These are phyloP conservation scores for Meloidogyne exigua DNA, from an alignment of 1,140 invertebrate genomes.

Conservation along the genomic window DNA sequence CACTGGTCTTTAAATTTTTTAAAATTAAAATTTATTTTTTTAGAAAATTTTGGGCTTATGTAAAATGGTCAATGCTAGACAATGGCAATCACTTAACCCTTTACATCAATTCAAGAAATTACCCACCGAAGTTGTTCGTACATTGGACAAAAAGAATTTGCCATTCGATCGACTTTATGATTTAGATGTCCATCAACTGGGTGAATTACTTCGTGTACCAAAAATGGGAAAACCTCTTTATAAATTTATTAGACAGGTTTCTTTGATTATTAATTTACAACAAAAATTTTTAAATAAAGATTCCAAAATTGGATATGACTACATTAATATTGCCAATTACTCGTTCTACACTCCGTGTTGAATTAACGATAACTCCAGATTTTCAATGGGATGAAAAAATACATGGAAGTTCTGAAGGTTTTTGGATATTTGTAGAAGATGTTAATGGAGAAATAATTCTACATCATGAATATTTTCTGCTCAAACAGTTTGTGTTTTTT, in stretches of 20 bases:
- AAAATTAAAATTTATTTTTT: constrained; percentile 6
- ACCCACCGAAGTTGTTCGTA: constrained; percentile 94
- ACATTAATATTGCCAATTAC: constrained; percentile 79
- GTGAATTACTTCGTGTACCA: constrained; percentile 88
- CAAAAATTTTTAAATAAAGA: constrained; percentile 27
- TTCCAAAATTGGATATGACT: constrained; percentile 59
- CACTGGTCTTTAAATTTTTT: constrained; percentile 69
- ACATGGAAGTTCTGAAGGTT: constrained; percentile 90
- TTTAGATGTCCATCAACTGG: constrained; percentile 92
- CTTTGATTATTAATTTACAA: background rate
- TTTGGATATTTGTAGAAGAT: constrained; percentile 98
- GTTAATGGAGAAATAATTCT: constrained; percentile 89
- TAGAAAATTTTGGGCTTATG: constrained; percentile 85
- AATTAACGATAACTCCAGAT: constrained; percentile 96
- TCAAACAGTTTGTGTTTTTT: constrained; percentile 73
- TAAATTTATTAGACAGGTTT: constrained; percentile 89
- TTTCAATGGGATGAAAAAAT: constrained; percentile 98
- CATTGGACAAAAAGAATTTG: constrained; percentile 89
- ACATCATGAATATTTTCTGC: constrained; percentile 94
- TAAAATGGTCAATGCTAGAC: constrained; percentile 94
- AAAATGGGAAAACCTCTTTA: constrained; percentile 96
- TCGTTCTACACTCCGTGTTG: constrained; percentile 84
- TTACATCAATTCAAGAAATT: constrained; percentile 95
- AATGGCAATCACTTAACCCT: constrained; percentile 98
- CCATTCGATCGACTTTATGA: constrained; percentile 79